phyloP scores from a whole-genome alignment of 2,888 invertebrate species.

The Lepas anatifera region DNA sequence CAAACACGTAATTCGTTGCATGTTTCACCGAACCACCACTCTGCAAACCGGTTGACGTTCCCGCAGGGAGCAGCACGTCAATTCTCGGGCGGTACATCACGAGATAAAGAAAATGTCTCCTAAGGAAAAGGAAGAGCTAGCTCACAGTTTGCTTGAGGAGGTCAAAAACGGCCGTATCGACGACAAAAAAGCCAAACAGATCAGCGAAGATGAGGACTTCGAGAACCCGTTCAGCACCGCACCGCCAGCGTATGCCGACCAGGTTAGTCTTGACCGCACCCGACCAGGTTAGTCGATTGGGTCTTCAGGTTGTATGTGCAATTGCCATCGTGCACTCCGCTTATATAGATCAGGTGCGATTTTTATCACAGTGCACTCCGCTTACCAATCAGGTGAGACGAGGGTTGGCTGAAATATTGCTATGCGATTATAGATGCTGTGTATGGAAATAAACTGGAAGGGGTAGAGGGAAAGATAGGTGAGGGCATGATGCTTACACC shows the following conservation, averaged over 20 bases:
- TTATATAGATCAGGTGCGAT: no score
- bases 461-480: no score
- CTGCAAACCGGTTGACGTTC: background rate
- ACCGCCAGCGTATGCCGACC: background rate
- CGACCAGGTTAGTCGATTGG: no score
- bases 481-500: no score
- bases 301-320: no score
- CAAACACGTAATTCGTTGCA: background rate
- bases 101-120: slow-evolving; percentile 22
- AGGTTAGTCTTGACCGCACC: no score
- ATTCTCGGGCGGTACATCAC: slow-evolving; percentile 19
- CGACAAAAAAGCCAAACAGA: slow-evolving; percentile 13
- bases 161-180: slow-evolving; percentile 15
- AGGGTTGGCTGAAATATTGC: no score
- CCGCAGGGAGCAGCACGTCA: slow-evolving; percentile 19
- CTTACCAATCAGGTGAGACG: no score
- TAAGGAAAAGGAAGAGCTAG: slow-evolving; percentile 21
- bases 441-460: no score
- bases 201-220: slow-evolving; percentile 22
- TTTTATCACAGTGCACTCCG: no score
- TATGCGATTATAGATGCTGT: no score
- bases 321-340: no score
- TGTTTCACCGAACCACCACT: background rate
- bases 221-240: slow-evolving; percentile 17
- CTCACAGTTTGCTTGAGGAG: slow-evolving; percentile 18